Conservation (phyloP, 2,888 invertebrate genomes). For the Clitarchus hookeri region DNA sequence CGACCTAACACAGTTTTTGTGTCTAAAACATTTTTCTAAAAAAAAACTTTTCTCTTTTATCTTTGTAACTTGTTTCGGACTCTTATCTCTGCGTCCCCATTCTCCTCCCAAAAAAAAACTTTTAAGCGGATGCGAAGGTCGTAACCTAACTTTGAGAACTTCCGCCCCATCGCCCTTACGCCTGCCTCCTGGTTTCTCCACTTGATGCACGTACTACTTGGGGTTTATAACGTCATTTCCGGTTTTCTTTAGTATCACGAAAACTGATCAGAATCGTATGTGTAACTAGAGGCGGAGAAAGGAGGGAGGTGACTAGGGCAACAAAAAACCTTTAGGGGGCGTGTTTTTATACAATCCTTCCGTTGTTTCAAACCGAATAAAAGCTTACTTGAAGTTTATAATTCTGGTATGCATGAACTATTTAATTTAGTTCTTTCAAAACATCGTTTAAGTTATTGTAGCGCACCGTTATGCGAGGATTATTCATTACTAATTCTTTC, state of each 20-base stretch:
- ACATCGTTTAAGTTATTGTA: no score
- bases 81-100: neutral
- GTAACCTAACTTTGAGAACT: neutral
- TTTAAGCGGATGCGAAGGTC: neutral
- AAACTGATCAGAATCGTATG: neutral
- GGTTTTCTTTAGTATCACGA: neutral
- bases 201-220: neutral
- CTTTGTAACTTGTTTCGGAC: neutral
- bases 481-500: no score
- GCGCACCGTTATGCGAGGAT: no score
- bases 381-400: no score
- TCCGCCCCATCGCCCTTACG: neutral
- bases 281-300: no score
- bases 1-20: neutral
- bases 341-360: no score
- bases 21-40: neutral
- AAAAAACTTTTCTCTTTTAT: neutral
- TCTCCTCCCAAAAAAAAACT: neutral
- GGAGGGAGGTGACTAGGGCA: no score
- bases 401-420: no score
- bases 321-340: no score
- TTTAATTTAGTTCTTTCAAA: no score
- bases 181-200: neutral
- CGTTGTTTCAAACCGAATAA: no score
- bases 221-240: neutral